Conservation (phyloP, 2,888 invertebrate genomes). For the Apotomis turbidana region DNA sequence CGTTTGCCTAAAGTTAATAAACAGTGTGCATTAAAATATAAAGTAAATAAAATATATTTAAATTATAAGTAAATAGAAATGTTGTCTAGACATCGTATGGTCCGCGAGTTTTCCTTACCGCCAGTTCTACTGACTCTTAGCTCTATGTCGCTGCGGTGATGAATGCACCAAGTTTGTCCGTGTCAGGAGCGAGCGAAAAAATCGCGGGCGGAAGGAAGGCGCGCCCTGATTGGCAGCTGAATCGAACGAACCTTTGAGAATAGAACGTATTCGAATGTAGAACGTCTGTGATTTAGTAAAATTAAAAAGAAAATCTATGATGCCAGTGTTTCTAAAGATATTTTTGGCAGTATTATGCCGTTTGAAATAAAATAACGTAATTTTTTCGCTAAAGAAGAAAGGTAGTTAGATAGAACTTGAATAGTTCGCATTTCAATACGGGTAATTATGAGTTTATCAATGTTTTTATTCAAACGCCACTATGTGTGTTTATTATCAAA, state of each 20-base stretch:
- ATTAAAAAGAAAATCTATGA: neutral
- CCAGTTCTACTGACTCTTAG: conserved; percentile 47
- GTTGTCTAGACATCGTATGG: neutral
- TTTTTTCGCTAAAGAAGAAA: no score
- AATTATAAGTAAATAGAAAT: neutral
- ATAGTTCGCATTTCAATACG: no score
- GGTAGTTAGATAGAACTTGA: no score
- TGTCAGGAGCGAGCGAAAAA: conserved; percentile 70
- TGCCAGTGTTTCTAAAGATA: neutral
- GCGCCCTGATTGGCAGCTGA: conserved; percentile 71
- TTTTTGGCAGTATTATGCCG: no score
- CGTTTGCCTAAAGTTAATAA: no score
- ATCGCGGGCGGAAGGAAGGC: conserved; percentile 71
- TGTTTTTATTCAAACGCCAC: no score
- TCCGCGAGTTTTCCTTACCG: neutral
- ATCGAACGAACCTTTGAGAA: conserved; percentile 47
- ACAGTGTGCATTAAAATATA: no score
- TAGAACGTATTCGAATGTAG: conserved; percentile 34
- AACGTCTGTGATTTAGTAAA: conserved; percentile 26
- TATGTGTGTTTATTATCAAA: no score
- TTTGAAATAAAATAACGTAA: no score
- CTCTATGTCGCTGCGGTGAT: conserved; percentile 60
- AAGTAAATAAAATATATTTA: no score
- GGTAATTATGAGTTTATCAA: no score
- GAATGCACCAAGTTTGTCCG: conserved; percentile 77